phyloP scores from a whole-genome alignment of 2,113 vertebrate species.

The Girardinichthys multiradiatus region DNA sequence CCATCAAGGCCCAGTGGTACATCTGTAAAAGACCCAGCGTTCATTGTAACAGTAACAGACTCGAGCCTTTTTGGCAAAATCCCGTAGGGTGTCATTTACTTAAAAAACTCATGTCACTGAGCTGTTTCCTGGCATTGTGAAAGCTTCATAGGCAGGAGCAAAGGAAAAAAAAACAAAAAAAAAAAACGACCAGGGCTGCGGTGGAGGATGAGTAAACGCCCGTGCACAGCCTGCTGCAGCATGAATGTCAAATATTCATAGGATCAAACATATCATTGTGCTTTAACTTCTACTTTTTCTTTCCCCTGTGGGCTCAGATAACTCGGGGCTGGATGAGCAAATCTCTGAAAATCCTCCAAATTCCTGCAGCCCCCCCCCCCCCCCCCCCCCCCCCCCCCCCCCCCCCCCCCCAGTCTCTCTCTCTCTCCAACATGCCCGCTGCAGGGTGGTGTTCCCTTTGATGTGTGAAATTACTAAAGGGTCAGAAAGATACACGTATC shows the following conservation, averaged over 20 bases:
- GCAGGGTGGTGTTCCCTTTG: constrained; percentile 70
- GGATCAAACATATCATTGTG: constrained; percentile 80
- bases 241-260: constrained; percentile 80
- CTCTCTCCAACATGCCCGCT: constrained; percentile 50
- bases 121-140: constrained; percentile 52
- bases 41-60: constrained; percentile 48
- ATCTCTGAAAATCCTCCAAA: constrained; percentile 77
- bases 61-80: constrained; percentile 54
- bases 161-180: constrained; percentile 8
- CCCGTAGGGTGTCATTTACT: constrained; percentile 58
- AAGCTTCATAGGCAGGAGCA: constrained; percentile 46
- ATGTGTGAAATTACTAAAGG: constrained; percentile 73
- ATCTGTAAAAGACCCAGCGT: constrained; percentile 34
- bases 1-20: constrained; percentile 17
- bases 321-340: constrained; percentile 71
- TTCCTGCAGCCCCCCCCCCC: constrained; percentile 51
- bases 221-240: constrained; percentile 54
- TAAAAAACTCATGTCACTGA: constrained; percentile 51
- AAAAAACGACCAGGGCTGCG: constrained; percentile 54
- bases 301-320: constrained; percentile 72
- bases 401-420: constrained; percentile 30
- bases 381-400: too few species aligned
- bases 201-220: constrained; percentile 49
- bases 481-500: constrained; percentile 61
- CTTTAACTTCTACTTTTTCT: constrained; percentile 70